A percentile compares a stretch with the other conserved stretches of the same genome.
These are phyloP conservation scores for Agrochola lota DNA, from an alignment of 2,888 invertebrate genomes.

Conservation along the genomic window DNA sequence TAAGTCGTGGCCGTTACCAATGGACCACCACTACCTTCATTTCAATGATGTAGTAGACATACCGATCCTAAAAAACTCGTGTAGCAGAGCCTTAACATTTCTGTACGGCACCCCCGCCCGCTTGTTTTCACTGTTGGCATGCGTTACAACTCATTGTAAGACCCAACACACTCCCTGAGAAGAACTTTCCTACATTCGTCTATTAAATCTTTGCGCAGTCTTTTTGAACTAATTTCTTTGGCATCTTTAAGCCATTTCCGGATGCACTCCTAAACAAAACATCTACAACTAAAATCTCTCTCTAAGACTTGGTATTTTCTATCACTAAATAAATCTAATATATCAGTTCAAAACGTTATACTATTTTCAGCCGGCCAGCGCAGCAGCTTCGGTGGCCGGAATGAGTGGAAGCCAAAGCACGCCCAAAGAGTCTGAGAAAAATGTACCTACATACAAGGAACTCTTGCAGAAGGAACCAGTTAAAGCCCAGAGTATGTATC, in stretches of 20 bases:
- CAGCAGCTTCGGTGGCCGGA: constrained; percentile 83
- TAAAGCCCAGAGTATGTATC: constrained; percentile 77
- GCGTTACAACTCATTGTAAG: too few relatives aligned
- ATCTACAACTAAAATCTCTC: background rate
- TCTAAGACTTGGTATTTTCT: background rate
- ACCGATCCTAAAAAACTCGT: too few relatives aligned
- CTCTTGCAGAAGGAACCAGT: constrained; percentile 82
- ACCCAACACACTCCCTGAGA: too few relatives aligned
- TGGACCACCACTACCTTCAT: too few relatives aligned
- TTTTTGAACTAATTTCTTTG: too few relatives aligned
- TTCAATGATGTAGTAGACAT: too few relatives aligned
- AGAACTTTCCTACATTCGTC: too few relatives aligned
- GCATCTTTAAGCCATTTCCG: too few relatives aligned
- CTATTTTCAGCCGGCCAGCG: constrained; percentile 81
- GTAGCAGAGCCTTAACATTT: too few relatives aligned
- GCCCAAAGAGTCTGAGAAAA: constrained; percentile 81
- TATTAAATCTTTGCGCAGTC: background rate
- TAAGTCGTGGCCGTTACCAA: too few relatives aligned
- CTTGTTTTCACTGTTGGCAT: too few relatives aligned
- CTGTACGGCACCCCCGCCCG: too few relatives aligned
- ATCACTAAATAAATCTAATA: background rate
- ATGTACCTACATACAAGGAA: constrained; percentile 84
- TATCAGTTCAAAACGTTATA: background rate
- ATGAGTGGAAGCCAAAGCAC: constrained; percentile 85
- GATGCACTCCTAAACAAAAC: background rate